Evolutionary conservation across 2,797 vertebrate genomes (phyloP).

Genomic region (Sebastes alutus): DNA sequence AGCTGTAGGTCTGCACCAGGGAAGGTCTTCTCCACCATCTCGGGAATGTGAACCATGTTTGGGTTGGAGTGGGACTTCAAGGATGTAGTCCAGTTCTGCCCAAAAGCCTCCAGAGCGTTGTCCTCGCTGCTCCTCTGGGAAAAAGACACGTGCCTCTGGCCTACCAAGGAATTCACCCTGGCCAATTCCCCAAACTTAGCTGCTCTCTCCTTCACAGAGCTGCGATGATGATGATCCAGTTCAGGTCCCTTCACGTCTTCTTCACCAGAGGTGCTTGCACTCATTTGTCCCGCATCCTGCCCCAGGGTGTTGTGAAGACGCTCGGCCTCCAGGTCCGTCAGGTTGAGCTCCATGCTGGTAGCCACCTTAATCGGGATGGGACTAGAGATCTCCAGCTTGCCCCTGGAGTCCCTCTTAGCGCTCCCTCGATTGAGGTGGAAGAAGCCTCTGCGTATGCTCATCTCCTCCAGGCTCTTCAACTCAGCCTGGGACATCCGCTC

Average conservation of each 20-base stretch:
- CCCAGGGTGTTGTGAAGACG: slow-evolving; percentile 74
- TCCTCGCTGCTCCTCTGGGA: slow-evolving; percentile 86
- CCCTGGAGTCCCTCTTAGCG: slow-evolving; percentile 89
- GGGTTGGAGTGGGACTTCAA: slow-evolving; percentile 54
- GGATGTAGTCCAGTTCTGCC: slow-evolving; percentile 80
- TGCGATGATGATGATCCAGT: slow-evolving; percentile 76
- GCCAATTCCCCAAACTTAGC: slow-evolving; percentile 91
- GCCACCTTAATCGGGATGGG: slow-evolving; percentile 97
- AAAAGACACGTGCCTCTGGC: slow-evolving; percentile 86
- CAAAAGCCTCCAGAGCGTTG: slow-evolving; percentile 80
- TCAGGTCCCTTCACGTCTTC: slow-evolving; percentile 82
- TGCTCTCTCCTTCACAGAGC: slow-evolving; percentile 90
- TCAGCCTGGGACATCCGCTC: slow-evolving; percentile 84
- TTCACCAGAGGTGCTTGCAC: slow-evolving; percentile 85
- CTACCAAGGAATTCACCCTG: slow-evolving; percentile 85
- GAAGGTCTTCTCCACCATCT: slow-evolving; percentile 88
- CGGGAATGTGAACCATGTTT: slow-evolving; percentile 80
- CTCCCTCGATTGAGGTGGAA: slow-evolving; percentile 90
- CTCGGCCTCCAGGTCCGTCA: slow-evolving; percentile 86
- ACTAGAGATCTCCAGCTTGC: slow-evolving; percentile 93
- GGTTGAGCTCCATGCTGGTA: slow-evolving; percentile 87
- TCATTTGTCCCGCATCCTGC: slow-evolving; percentile 82
- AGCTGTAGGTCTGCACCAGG: slow-evolving; percentile 85
- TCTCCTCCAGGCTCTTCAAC: slow-evolving; percentile 89
- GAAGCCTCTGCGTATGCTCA: slow-evolving; percentile 93